These are phyloP conservation scores for Tanaodytes sp. DNA, from an alignment of 2,888 invertebrate species.

Conservation along the genomic window DNA sequence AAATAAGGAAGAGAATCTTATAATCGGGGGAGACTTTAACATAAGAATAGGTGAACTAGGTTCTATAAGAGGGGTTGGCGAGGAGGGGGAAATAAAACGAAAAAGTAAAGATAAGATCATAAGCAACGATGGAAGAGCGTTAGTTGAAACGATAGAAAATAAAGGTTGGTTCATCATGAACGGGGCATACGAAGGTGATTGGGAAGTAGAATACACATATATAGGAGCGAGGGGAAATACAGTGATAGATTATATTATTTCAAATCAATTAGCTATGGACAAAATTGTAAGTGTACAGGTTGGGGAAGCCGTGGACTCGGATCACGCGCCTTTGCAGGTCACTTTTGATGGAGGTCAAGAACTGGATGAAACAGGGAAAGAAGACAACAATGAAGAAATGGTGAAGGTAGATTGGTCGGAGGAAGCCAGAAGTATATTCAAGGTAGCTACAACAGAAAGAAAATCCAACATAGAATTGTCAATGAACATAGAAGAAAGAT, in stretches of 20 bases:
- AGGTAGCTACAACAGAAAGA: not conserved
- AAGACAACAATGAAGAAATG: not conserved
- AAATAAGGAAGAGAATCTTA: not conserved
- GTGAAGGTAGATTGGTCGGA: constrained; percentile 7
- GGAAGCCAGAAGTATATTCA: not conserved
- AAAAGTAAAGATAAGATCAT: not conserved
- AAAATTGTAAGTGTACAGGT: not conserved
- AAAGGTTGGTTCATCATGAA: constrained; percentile 47
- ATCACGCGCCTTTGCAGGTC: constrained; percentile 36
- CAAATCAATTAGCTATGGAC: not conserved
- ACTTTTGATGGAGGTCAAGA: not conserved
- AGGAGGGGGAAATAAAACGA: not conserved
- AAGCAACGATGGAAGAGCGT: not conserved
- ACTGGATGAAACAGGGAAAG: not conserved
- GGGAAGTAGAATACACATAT: constrained; percentile 49
- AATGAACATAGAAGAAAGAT: not conserved
- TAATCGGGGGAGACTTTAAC: constrained; percentile 33
- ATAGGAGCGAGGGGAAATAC: constrained; percentile 35
- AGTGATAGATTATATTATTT: constrained; percentile 45
- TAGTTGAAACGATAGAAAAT: not conserved
- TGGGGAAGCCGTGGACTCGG: constrained; percentile 36
- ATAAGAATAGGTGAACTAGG: constrained; percentile 28
- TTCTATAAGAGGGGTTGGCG: not conserved
- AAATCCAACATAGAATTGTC: not conserved
- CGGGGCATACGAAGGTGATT: constrained; percentile 29